Conservation (phyloP, 2,888 invertebrate genomes). For the Sarcophaga carnaria region DNA sequence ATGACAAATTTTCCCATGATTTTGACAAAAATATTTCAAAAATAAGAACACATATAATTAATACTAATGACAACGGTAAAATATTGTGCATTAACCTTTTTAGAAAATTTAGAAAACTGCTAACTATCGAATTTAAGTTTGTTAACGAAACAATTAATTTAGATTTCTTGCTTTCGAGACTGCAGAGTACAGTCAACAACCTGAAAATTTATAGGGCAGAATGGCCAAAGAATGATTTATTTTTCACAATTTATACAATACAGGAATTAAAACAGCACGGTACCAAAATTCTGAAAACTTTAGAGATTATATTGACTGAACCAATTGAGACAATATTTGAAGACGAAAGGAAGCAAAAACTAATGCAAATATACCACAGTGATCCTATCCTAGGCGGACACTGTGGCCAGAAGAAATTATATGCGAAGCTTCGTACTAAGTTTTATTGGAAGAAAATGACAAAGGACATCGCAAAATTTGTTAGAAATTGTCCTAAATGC, state of each 20-base stretch:
- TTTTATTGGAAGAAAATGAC: conserved; percentile 63
- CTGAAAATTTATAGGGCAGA: conserved; percentile 8
- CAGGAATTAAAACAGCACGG: background rate
- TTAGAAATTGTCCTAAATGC: no score
- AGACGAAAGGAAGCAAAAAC: background rate
- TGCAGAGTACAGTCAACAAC: conserved; percentile 8
- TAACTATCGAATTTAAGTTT: conserved; percentile 22
- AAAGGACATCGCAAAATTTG: conserved; percentile 31
- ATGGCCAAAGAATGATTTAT: conserved; percentile 24
- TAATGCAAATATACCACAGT: conserved; percentile 36
- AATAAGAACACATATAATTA: conserved; percentile 27
- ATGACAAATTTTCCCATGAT: conserved; percentile 29
- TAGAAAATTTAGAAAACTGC: conserved; percentile 34
- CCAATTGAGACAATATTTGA: conserved; percentile 21
- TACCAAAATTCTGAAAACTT: conserved; percentile 9
- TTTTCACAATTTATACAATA: conserved; percentile 18
- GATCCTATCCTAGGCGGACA: conserved; percentile 39
- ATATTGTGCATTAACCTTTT: conserved; percentile 39
- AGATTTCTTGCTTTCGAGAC: conserved; percentile 30
- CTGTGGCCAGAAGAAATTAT: conserved; percentile 27
- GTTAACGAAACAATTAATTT: conserved; percentile 28
- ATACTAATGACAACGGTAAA: background rate
- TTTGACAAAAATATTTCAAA: conserved; percentile 20
- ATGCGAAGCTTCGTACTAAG: conserved; percentile 39
- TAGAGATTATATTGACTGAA: conserved; percentile 25